These are phyloP conservation scores for Lithobates sylvaticus DNA, from an alignment of 2,797 vertebrate species.

Conservation along the genomic window DNA sequence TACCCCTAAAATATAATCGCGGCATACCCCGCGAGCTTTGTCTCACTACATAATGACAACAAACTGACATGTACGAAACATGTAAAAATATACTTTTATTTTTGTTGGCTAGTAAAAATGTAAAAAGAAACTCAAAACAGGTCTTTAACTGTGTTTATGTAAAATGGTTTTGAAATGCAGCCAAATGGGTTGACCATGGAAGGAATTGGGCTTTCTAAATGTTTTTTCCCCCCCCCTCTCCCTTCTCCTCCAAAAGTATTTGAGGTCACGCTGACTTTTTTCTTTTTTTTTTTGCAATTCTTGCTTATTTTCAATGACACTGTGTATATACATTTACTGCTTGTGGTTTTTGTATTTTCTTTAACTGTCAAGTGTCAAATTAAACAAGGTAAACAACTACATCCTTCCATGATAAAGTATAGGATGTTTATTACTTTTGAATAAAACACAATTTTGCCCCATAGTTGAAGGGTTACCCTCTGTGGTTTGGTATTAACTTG, in stretches of 20 bases:
- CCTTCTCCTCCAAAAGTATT: slow-evolving; percentile 65
- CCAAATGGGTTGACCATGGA: slow-evolving; percentile 79
- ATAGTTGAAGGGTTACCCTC: slow-evolving; percentile 29
- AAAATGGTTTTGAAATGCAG: slow-evolving; percentile 78
- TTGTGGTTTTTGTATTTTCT: slow-evolving; percentile 38
- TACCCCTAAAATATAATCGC: slow-evolving; percentile 2
- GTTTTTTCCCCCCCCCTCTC: slow-evolving; percentile 39
- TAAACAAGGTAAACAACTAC: slow-evolving; percentile 62
- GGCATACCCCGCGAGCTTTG: slow-evolving; percentile 22
- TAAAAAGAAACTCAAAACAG: slow-evolving; percentile 77
- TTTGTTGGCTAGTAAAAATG: slow-evolving; percentile 76
- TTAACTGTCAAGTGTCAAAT: slow-evolving; percentile 60
- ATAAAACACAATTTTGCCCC: slow-evolving; percentile 63
- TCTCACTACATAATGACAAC: slow-evolving; percentile 68
- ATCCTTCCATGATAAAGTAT: slow-evolving; percentile 65
- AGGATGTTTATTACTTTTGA: slow-evolving; percentile 56
- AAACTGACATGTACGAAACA: slow-evolving; percentile 73
- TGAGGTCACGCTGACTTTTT: slow-evolving; percentile 72
- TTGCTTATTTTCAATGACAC: slow-evolving; percentile 75
- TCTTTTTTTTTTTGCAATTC: slow-evolving; percentile 66
- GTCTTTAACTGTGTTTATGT: slow-evolving; percentile 82
- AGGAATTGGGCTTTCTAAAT: slow-evolving; percentile 77
- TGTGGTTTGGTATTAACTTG: slow-evolving; percentile 5
- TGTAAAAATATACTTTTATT: slow-evolving; percentile 77
- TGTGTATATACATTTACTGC: slow-evolving; percentile 65